Evolutionary conservation across 2,888 invertebrate genomes (phyloP), one percentile per base, ranked within the genome.

Genomic region (Podotricha telesiphe): DNA sequence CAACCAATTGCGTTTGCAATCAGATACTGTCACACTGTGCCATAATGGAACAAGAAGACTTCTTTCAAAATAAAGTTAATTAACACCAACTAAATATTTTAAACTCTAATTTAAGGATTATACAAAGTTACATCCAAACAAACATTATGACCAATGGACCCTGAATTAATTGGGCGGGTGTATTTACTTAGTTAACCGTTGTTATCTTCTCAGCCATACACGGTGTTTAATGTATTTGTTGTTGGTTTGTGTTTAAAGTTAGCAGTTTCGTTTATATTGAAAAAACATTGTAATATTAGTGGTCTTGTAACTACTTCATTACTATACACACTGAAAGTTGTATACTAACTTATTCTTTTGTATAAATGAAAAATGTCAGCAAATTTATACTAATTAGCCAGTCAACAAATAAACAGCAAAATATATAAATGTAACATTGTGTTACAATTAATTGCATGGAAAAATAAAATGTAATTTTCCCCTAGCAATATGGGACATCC

Each of bases 121-220:
- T 80, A 80, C 79, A 77, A 86, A 88, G 84, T 86, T 82, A 85
- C 81, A 85, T 77, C 82, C 85, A 87, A 89, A 87, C 91, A 91
- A 89, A 87, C 86, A 89, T 86, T 84, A 89, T 89, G 89, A 88
- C 91, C 90, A 89, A 89, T 91, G 89, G 88, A 85, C 88, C 91
- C 89, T 81, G 86, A 87, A 87, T 90, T 91, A 90, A 90, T 91
- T 88, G 88, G 78, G 80, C 73, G 87, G 89, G 88, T 85, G 75
- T 92, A 91, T 92, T 93, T 88, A 87, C 89, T 86, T 84, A 83
- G 87, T 84, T 83, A 86, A 87, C 89, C 86, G 83, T 77, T 78
- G 89, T 91, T 93, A 93, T 93, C 92, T 91, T 85, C 79, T 79
- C 77, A 83, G 79, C 91, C 91, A 89, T 87, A 83, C 88, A 80